These are phyloP conservation scores for Botia kubotai DNA, from an alignment of 2,797 vertebrate species.

Conservation along the genomic window DNA sequence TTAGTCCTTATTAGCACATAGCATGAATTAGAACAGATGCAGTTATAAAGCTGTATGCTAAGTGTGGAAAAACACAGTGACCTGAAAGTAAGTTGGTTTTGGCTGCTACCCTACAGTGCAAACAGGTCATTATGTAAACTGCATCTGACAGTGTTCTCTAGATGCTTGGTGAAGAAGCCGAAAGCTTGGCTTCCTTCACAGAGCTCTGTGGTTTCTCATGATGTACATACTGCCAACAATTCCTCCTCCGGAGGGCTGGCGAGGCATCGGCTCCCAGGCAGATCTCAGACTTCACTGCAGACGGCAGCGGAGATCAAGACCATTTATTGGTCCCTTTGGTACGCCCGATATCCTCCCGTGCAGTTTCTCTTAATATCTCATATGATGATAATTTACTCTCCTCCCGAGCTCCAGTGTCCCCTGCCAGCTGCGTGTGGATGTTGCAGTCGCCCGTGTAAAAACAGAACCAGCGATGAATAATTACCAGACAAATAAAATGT, in stretches of 20 bases:
- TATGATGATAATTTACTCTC: conserved; percentile 44
- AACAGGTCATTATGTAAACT: conserved; percentile 52
- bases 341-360: conserved; percentile 30
- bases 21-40: conserved; percentile 14
- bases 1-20: conserved; percentile 1
- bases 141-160: conserved; percentile 42
- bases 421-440: conserved; percentile 40
- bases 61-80: conserved; percentile 30
- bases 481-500: conserved; percentile 24
- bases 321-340: conserved; percentile 45
- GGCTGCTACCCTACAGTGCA: conserved; percentile 18
- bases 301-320: conserved; percentile 44
- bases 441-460: conserved; percentile 25
- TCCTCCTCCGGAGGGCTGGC: conserved; percentile 9
- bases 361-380: conserved; percentile 36
- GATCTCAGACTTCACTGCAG: conserved; percentile 45
- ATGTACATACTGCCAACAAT: conserved; percentile 17
- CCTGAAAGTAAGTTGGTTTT: conserved; percentile 41
- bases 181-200: conserved; percentile 2
- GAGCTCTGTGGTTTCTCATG: conserved; percentile 7
- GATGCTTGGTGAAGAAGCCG: conserved; percentile 18
- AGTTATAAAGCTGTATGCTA: conserved; percentile 18
- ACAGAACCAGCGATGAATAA: conserved; percentile 14
- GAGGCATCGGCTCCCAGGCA: conserved; percentile 10
- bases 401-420: conserved; percentile 4